These are phyloP conservation scores for Chinchilla lanigera DNA, from an alignment of 2,113 vertebrate genomes.

Conservation along the genomic window DNA sequence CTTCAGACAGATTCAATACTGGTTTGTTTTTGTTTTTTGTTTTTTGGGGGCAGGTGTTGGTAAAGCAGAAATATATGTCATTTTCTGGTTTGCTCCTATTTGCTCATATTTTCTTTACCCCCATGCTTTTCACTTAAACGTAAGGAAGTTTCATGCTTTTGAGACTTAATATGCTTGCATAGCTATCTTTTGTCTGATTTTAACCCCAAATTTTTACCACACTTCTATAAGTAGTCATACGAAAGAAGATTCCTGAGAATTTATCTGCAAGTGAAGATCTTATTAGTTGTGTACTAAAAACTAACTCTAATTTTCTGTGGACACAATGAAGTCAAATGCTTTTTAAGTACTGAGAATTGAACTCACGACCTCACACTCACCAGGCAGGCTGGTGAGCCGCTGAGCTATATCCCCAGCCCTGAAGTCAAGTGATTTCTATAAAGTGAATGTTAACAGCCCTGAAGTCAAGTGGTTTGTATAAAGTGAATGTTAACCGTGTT, in stretches of 20 bases:
- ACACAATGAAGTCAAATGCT: background rate
- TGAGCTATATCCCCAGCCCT: too few species aligned
- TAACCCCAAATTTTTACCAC: background rate
- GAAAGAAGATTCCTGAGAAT: background rate
- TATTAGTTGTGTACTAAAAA: background rate
- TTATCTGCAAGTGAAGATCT: background rate
- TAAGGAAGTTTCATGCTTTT: background rate
- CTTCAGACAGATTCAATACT: background rate
- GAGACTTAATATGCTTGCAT: background rate
- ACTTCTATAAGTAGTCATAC: background rate
- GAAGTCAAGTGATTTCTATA: too few species aligned
- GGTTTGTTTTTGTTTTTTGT: background rate
- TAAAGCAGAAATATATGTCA: background rate
- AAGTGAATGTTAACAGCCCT: too few species aligned
- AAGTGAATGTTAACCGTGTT: background rate
- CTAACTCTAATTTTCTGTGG: constrained; percentile 5
- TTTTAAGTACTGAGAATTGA: too few species aligned
- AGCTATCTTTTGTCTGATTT: background rate
- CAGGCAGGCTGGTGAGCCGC: too few species aligned
- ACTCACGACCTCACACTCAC: too few species aligned
- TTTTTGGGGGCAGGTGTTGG: background rate
- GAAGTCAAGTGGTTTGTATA: background rate
- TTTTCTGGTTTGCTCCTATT: background rate
- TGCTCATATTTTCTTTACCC: background rate
- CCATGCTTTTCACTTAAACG: background rate